Evolutionary conservation across 2,797 vertebrate genomes (phyloP).

Genomic region (Channallabes apus): DNA sequence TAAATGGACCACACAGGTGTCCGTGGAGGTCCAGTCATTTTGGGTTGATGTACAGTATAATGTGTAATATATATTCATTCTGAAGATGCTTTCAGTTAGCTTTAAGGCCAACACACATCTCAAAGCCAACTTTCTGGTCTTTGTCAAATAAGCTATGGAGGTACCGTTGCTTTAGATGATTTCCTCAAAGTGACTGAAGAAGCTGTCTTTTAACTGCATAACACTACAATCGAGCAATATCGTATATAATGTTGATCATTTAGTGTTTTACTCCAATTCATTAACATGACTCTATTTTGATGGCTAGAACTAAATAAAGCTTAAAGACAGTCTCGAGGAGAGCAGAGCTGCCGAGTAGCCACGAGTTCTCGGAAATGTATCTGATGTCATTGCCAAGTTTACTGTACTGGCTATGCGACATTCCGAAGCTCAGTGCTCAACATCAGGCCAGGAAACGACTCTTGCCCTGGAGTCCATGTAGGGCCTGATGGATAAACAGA

Average conservation of each 20-base stretch:
- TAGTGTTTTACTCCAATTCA: not conserved
- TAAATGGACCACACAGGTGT: not conserved
- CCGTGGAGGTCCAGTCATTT: not conserved
- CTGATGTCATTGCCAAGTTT: conserved; percentile 58
- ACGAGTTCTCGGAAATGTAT: conserved; percentile 38
- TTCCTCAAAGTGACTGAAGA: not conserved
- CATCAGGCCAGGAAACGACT: conserved; percentile 34
- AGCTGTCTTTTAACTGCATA: not conserved
- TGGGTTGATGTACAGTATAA: not conserved
- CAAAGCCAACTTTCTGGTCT: not conserved
- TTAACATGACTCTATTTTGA: not conserved
- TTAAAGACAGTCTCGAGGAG: conserved; percentile 18
- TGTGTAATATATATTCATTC: not conserved
- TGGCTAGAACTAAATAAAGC: not conserved
- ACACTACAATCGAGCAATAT: not conserved
- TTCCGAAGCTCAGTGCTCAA: conserved; percentile 35
- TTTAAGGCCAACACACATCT: not conserved
- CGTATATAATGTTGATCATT: not conserved
- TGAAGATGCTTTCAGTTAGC: not conserved
- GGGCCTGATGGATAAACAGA: conserved; percentile 38
- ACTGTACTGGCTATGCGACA: conserved; percentile 43
- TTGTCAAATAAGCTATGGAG: not conserved
- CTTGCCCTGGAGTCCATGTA: conserved; percentile 25
- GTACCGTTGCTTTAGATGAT: not conserved
- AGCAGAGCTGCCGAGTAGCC: not conserved